Base-by-base conservation (phyloP, 2,113 vertebrate species). In the Galeopterus variegatus region DNA sequence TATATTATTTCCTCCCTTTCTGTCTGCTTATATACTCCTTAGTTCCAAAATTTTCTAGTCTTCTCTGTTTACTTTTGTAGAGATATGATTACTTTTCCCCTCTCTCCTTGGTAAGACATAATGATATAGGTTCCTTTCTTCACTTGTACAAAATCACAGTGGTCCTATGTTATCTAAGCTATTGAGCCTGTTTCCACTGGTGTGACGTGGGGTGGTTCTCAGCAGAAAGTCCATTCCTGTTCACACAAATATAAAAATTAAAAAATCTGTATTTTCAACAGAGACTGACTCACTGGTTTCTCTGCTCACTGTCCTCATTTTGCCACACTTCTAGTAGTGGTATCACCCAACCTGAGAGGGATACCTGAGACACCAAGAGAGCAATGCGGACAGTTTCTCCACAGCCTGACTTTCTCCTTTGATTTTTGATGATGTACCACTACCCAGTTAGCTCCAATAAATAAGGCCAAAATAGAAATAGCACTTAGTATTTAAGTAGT, bases 391-490 rank as follows among this genome's bases (percentile, higher is more conserved):
- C 52, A 50, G 10, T 62, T 58, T 73, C 18, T 69, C n/a, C 13
- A 23, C 5, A 65, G 12, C 3, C 50, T 15, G 19, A 31, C 7
- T 76, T 70, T 85, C 36, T 48, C 28, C 50, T 54, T 97, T 97
- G 96, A 97, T 94, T 98, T 76, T 93, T n/a, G 6, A 97, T 97
- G 98, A 98, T 95, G 28, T 89, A 98, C 96, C 98, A 97, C 95
- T 77, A 91, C 79, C 88, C 90, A 97, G 88, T 98, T 97, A 98
- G 95, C 94, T 97, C 96, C 97, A 97, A 50, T 98, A 97, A 98
- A 97, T 96, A 97, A 85, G 97, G 26, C 6, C 95, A 93, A 98
- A 98, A 97, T 95, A 96, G 95, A 98, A 98, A 97, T 92, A 97
- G 97, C 97, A 96, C 95, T 97, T 93, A 90, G 65, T 48, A 36